These are phyloP conservation scores for Ardeotis arabs DNA, from an alignment of 2,113 vertebrate species.

Conservation along the genomic window DNA sequence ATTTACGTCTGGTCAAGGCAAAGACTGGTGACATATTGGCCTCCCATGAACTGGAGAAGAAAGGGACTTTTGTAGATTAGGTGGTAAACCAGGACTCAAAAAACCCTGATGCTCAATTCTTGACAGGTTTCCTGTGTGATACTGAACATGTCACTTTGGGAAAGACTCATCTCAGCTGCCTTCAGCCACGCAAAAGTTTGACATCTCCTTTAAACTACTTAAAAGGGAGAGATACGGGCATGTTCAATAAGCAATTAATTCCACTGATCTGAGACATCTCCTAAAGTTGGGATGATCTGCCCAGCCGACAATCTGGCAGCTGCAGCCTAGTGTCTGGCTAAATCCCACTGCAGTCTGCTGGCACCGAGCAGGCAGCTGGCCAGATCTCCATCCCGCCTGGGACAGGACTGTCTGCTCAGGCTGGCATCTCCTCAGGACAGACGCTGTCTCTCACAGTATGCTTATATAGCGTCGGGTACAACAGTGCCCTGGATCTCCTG, in stretches of 20 bases:
- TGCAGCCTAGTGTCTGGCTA: rapidly evolving
- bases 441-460: background rate
- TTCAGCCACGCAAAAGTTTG: background rate
- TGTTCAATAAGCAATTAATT: background rate
- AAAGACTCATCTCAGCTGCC: background rate
- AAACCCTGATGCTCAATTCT: rapidly evolving
- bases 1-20: background rate
- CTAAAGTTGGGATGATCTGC: background rate
- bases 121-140: background rate
- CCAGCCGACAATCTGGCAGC: background rate
- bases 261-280: background rate
- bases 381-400: background rate
- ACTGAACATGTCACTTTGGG: rapidly evolving
- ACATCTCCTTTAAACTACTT: background rate
- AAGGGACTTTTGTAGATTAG: background rate
- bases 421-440: background rate
- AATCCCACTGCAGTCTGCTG: rapidly evolving
- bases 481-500: background rate
- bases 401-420: background rate
- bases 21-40: background rate
- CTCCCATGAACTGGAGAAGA: background rate
- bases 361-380: rapidly evolving
- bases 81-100: background rate
- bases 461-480: rapidly evolving
- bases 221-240: background rate